Conservation (phyloP, 2,797 vertebrate genomes). For the Anas flavirostris region DNA sequence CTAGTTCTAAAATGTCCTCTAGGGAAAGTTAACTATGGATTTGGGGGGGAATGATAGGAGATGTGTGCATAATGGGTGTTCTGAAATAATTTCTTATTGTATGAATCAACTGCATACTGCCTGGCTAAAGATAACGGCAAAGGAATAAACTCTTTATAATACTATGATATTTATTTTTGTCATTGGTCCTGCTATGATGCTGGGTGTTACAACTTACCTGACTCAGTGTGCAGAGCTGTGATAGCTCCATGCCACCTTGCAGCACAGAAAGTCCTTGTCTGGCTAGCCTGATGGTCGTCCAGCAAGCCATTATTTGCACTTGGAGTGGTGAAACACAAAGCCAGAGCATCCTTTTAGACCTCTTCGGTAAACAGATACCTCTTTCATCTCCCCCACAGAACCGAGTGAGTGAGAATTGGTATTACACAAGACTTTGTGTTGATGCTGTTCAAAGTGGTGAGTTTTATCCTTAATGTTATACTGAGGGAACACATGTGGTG, state of each 20-base stretch:
- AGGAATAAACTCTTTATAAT: not conserved
- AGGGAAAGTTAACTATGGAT: accelerated
- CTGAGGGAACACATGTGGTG: constrained; percentile 46
- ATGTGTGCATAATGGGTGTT: not conserved
- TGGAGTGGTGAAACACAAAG: constrained; percentile 25
- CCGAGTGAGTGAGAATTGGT: constrained; percentile 51
- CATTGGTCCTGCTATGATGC: not conserved
- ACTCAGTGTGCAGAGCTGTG: not conserved
- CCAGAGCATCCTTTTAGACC: not conserved
- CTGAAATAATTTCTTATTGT: not conserved
- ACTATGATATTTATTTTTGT: not conserved
- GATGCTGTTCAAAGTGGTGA: constrained; percentile 57
- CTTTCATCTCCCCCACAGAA: constrained; percentile 53
- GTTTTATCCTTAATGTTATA: constrained; percentile 56
- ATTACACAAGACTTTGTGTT: constrained; percentile 24
- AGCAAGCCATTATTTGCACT: constrained; percentile 25
- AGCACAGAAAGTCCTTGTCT: not conserved
- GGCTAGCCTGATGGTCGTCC: not conserved
- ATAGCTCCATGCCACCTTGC: not conserved
- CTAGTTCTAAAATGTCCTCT: not conserved
- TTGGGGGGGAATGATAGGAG: accelerated
- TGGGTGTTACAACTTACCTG: not conserved
- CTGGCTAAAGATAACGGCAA: not conserved
- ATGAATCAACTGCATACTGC: not conserved
- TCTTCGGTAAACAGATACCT: constrained; percentile 8